Evolutionary conservation across 2,888 invertebrate species (phyloP).

Genomic region (Invenusta paracnida): DNA sequence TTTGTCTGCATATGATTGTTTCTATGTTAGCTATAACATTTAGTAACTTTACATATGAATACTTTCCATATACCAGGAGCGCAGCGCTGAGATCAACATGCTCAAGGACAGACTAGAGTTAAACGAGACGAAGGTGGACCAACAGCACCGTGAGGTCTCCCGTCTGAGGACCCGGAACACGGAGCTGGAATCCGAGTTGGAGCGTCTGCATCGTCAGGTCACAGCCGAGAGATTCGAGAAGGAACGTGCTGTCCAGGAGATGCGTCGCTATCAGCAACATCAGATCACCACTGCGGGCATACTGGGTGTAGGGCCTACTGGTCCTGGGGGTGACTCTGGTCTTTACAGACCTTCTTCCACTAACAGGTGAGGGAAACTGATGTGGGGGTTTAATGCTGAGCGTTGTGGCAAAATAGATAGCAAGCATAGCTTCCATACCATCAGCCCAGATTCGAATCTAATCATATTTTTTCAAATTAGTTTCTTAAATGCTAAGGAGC

Average conservation of each 20-base stretch:
- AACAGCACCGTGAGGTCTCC: conserved; percentile 58
- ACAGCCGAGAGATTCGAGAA: conserved; percentile 61
- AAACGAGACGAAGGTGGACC: conserved; percentile 60
- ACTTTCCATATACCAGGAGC: too few relatives aligned
- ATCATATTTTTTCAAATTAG: too few relatives aligned
- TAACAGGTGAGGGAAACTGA: too few relatives aligned
- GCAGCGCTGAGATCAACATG: conserved; percentile 55
- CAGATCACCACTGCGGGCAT: not conserved
- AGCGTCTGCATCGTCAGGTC: conserved; percentile 56
- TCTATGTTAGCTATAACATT: too few relatives aligned
- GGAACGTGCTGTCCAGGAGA: conserved; percentile 58
- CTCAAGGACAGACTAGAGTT: conserved; percentile 58
- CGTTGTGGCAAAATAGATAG: too few relatives aligned
- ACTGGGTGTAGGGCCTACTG: too few relatives aligned
- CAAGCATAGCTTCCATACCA: too few relatives aligned
- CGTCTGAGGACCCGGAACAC: conserved; percentile 55
- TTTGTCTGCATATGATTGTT: too few relatives aligned
- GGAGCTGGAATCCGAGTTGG: conserved; percentile 59
- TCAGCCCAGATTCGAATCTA: too few relatives aligned
- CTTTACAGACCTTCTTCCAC: not conserved
- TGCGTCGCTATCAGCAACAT: conserved; percentile 47
- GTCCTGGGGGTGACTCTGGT: not conserved
- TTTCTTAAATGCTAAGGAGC: too few relatives aligned
- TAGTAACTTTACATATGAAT: too few relatives aligned
- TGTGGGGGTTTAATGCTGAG: too few relatives aligned